A percentile compares a stretch with the other conserved stretches of the same genome.
These are phyloP conservation scores for Eupeodes luniger DNA, from an alignment of 2,888 invertebrate genomes.

Conservation along the genomic window DNA sequence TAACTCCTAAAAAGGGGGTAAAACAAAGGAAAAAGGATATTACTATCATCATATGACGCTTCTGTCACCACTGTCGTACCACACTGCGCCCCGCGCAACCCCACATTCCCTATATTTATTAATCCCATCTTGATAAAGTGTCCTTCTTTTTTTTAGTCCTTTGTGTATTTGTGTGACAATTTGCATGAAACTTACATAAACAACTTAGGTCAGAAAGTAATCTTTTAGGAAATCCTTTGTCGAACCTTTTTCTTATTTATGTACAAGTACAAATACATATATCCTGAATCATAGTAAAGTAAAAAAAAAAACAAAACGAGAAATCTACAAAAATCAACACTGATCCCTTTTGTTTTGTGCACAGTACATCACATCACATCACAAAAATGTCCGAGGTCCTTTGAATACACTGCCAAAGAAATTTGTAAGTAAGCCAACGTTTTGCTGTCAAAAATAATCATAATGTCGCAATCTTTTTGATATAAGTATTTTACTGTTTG, in stretches of 20 bases:
- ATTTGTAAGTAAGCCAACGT: constrained; percentile 33
- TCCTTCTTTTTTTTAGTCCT: constrained; percentile 21
- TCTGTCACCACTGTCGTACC: not conserved
- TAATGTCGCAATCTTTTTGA: constrained; percentile 42
- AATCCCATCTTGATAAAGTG: constrained; percentile 50
- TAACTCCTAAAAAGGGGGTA: not conserved
- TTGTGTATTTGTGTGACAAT: constrained; percentile 38
- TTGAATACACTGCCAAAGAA: not conserved
- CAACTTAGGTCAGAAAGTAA: constrained; percentile 49
- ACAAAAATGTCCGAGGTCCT: constrained; percentile 6
- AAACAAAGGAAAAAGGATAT: constrained; percentile 13
- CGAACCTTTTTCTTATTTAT: constrained; percentile 27
- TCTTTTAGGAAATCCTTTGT: constrained; percentile 46
- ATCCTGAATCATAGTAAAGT: not conserved
- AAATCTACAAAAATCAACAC: constrained; percentile 3
- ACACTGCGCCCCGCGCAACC: not conserved
- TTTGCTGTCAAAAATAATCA: constrained; percentile 38
- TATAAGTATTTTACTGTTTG: constrained; percentile 32
- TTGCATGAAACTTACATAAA: constrained; percentile 54
- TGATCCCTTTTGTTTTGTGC: constrained; percentile 44
- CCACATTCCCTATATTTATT: constrained; percentile 16
- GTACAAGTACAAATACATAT: not conserved
- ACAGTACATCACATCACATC: not conserved
- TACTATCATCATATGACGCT: constrained; percentile 18
- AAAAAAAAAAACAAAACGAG: constrained; percentile 1